Evolutionary conservation across 2,113 vertebrate species (phyloP).

Genomic region (Lasiurus cinereus): DNA sequence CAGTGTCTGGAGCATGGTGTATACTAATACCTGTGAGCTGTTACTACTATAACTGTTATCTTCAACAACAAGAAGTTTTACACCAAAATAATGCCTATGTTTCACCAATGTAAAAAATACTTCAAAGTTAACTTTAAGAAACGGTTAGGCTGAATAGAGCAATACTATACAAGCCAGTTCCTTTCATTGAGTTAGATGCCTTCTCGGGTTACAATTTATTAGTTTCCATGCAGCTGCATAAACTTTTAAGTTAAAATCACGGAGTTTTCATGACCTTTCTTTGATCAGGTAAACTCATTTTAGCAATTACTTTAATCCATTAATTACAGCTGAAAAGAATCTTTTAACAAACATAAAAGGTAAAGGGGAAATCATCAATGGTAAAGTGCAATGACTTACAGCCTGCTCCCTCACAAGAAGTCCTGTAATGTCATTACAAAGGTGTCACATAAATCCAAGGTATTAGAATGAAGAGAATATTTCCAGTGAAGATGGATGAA

Average conservation of each 20-base stretch:
- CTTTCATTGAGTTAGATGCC: conserved; percentile 58
- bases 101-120: conserved; percentile 4
- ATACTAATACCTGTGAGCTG: neutral
- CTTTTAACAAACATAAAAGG: conserved; percentile 33
- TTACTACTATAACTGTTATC: neutral
- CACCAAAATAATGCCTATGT: neutral
- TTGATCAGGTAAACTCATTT: conserved; percentile 78
- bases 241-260: conserved; percentile 68
- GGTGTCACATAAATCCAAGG: neutral
- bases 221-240: conserved; percentile 73
- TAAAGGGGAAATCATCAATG: neutral
- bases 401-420: neutral
- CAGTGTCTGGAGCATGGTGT: neutral
- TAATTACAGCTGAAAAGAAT: conserved; percentile 62
- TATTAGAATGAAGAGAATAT: conserved; percentile 31
- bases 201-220: conserved; percentile 68
- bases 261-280: conserved; percentile 73
- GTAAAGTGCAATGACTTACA: neutral
- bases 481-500: neutral
- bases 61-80: conserved; percentile 20
- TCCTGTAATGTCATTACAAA: neutral
- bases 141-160: conserved; percentile 60
- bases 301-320: conserved; percentile 72
- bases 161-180: conserved; percentile 71
- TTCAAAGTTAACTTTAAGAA: conserved; percentile 26